Evolutionary conservation across 2,113 vertebrate species (phyloP), one percentile per base, ranked within the genome.

Genomic region (Andinoacara biseriatus): DNA sequence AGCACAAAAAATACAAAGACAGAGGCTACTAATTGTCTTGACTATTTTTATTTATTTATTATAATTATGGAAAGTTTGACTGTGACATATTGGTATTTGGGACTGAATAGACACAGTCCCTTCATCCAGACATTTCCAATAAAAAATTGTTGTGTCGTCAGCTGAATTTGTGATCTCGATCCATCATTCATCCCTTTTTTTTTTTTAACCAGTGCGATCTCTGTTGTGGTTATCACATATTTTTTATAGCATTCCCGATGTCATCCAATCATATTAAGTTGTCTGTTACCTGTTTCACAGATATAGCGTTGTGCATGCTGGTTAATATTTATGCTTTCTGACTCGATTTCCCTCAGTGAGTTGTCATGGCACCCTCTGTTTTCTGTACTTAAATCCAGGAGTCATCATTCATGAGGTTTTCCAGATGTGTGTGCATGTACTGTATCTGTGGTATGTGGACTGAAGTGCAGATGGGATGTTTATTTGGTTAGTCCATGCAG

Each of bases 1-100:
- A 3, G 31, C 58, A 22, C 85, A 76, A 74, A 83, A 87, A 86
- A 86, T 76, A 85, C 33, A 10, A 14, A 40, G 38, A 81, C 26
- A 24, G 49, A 86, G 58, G 58, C 83, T 84, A 74, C 52, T 77
- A 74, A 80, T 82, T 74, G 62, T 77, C 61, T 77, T 58, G 31
- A 63, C 65, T 49, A 29, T 33, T 22, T 15, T 76, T 49, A 58
- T 60, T 77, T 60, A 67, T 78, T 52, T 8, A 78, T 81, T 63
- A 61, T 86, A 88, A 88, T 79, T 80, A 82, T 38, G 52, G 78
- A 85, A 87, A 40, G 63, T 69, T 77, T 83, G 84, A 87, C 63
- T 78, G 1, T 62, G 80, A 78, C 31, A 26, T 38, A 85, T 56
- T 61, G 10, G 31, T 54, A 29, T 84, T 63, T 46, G 31, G 77